Conservation (phyloP, 2,888 invertebrate species). For the Brassicogethes aeneus region DNA sequence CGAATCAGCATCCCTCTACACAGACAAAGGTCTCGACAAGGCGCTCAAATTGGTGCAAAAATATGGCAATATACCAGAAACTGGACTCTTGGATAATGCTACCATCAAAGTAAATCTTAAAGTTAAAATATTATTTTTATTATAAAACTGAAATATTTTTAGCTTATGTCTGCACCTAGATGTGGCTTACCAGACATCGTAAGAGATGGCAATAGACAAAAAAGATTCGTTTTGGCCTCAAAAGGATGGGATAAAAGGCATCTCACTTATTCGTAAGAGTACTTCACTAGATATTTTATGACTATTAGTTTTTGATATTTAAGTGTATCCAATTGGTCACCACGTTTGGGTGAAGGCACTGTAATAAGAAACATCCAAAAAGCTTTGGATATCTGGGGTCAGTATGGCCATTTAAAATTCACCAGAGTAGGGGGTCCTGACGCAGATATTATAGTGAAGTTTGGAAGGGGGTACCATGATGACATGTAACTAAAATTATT, state of each 20-base stretch:
- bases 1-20: constrained; percentile 53
- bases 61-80: constrained; percentile 60
- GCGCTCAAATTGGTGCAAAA: constrained; percentile 60
- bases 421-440: constrained; percentile 41
- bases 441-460: constrained; percentile 68
- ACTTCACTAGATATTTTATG: no score
- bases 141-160: constrained; percentile 17
- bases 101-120: constrained; percentile 48
- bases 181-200: constrained; percentile 66
- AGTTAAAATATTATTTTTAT: not conserved
- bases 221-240: constrained; percentile 52
- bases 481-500: constrained; percentile 45
- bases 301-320: no score
- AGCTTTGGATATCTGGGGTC: constrained; percentile 62
- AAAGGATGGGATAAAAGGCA: constrained; percentile 60
- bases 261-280: constrained; percentile 63
- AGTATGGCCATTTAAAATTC: constrained; percentile 54
- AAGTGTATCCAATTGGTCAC: constrained; percentile 62
- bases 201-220: constrained; percentile 35
- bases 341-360: constrained; percentile 48
- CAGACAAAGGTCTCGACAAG: constrained; percentile 51
- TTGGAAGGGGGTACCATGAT: constrained; percentile 60
- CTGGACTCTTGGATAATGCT: constrained; percentile 55
- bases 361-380: constrained; percentile 49
- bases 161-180: constrained; percentile 57